Percentiles rank a stretch among this genome's conserved stretches.
Conservation (phyloP, 2,888 invertebrate species). For the Magallana nippona region DNA sequence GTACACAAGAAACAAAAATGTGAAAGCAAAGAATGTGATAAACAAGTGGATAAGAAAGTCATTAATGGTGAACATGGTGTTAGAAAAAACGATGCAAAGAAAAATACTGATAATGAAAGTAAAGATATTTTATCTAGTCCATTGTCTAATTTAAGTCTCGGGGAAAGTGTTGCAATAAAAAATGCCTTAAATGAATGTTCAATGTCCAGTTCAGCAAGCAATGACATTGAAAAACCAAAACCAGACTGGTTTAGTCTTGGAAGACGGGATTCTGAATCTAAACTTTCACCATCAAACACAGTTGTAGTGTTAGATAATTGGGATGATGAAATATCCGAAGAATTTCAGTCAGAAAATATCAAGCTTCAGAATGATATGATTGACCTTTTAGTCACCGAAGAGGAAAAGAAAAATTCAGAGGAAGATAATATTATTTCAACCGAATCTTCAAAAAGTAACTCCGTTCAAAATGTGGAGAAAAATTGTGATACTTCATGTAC, state of each 20-base stretch:
- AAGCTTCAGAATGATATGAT: constrained; percentile 5
- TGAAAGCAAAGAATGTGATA: background rate
- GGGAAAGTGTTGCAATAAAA: constrained; percentile 37
- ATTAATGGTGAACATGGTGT: too few relatives aligned
- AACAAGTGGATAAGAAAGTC: background rate
- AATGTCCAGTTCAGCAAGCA: background rate
- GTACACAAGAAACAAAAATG: constrained; percentile 2
- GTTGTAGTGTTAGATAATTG: constrained; percentile 19
- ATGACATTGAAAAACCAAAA: background rate
- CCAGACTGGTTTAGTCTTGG: constrained; percentile 42
- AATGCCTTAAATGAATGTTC: constrained; percentile 17
- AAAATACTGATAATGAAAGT: background rate
- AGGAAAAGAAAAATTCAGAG: background rate
- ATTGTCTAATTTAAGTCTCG: constrained; percentile 34
- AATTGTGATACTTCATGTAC: background rate
- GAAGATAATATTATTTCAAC: background rate
- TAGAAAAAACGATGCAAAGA: too few relatives aligned
- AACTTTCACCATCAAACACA: constrained; percentile 12
- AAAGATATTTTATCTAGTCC: constrained; percentile 11
- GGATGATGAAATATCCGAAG: constrained; percentile 39
- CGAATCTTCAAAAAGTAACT: background rate
- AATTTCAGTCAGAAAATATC: constrained; percentile 13
- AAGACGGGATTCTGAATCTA: background rate
- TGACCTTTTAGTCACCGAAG: background rate
- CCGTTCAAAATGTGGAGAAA: background rate